Base-by-base conservation (phyloP, 2,797 vertebrate genomes). In the Gastrophryne carolinensis region DNA sequence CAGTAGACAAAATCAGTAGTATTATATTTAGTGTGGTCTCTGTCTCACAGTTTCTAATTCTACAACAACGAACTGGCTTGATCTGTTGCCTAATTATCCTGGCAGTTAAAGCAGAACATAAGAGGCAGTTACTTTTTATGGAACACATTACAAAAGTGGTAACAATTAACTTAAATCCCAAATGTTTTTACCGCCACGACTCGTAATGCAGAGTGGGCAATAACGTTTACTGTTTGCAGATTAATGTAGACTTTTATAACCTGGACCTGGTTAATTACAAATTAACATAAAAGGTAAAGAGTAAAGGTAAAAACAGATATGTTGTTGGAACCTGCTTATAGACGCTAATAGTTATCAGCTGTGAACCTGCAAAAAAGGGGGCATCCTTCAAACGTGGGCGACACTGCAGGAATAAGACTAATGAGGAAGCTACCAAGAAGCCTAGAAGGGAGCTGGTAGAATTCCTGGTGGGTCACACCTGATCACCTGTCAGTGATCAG, bases 231-330 rank as follows among this genome's bases (percentile, higher is more conserved):
- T 23, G 27, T 30, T 24, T 32, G 62, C 62, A 65, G 62, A 65
- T 27, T 49, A 49, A 49, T 65, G 41, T 44, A 65, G 27, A 49
- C 49, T 65, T 32, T 65, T 65, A 65, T 49, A 26, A 65, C 41
- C 7, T n/a, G n/a, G n/a, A n/a, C n/a, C n/a, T n/a, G 17, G 41
- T 49, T 65, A 65, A 65, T 64, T 65, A 49, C 27, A 50, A 17
- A 9, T 19, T 50, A 49, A 65, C 23, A 44, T 30, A 44, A 49
- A 30, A n/a, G n/a, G n/a, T 32, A 65, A 65, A 65, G 47, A 29
- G 49, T 17, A 41, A 65, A 49, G 19, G 27, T 65, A 11, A n/a
- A n/a, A n/a, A n/a, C n/a, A n/a, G n/a, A n/a, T n/a, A n/a, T n/a
- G n/a, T n/a, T n/a, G n/a, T n/a, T n/a, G n/a, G n/a, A n/a, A n/a